Evolutionary conservation across 1,140 invertebrate genomes (phyloP).

Genomic region (Capitella teleta): DNA sequence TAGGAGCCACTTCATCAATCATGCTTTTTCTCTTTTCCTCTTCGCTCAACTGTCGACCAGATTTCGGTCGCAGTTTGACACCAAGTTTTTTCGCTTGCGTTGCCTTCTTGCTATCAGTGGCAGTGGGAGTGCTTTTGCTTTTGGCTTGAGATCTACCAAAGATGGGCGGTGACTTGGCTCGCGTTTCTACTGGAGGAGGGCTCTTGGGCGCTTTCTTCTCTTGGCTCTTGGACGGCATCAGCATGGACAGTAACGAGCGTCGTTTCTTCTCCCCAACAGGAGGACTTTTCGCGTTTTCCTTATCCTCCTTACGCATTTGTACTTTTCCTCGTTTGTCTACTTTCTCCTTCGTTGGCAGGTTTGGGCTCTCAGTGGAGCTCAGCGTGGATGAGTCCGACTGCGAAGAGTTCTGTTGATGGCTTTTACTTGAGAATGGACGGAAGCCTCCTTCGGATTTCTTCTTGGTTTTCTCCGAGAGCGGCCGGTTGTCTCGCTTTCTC

Average conservation of each 20-base stretch:
- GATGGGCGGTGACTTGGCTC: not conserved
- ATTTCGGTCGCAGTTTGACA: not conserved
- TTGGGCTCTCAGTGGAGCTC: not conserved
- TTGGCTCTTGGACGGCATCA: conserved; percentile 23
- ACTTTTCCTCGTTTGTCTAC: not conserved
- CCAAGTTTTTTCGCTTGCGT: not conserved
- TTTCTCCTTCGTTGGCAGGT: conserved; percentile 1
- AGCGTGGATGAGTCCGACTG: not conserved
- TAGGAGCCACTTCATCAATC: conserved; percentile 10
- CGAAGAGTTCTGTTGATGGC: too few species aligned
- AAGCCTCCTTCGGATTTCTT: not conserved
- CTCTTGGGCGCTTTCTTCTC: conserved; percentile 11
- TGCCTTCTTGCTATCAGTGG: conserved; percentile 18
- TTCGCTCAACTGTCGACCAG: not conserved
- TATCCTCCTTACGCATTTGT: conserved; percentile 6
- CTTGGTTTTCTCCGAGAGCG: not conserved
- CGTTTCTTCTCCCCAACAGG: too few species aligned
- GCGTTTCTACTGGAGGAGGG: not conserved
- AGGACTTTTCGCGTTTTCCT: conserved; percentile 13
- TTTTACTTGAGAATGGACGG: too few species aligned
- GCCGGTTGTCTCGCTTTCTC: not conserved
- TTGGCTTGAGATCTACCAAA: not conserved
- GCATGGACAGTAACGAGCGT: conserved; percentile 24
- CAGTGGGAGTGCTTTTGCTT: not conserved
- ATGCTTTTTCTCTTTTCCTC: conserved; percentile 6